Base-by-base conservation (phyloP, 2,797 vertebrate species). In the Aldrovandia affinis region DNA sequence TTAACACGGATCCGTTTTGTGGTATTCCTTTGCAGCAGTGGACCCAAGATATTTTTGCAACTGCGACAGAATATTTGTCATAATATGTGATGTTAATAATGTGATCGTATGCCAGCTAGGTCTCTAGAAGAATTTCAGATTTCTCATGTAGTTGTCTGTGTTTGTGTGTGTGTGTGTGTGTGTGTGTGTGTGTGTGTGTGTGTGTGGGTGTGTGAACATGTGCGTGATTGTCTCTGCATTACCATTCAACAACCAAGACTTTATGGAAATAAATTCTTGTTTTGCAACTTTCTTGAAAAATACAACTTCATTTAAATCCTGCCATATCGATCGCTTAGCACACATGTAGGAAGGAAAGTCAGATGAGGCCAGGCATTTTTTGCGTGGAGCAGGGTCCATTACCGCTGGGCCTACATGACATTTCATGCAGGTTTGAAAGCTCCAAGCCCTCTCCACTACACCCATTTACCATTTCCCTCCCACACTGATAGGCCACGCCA, bases 361-460 rank as follows among this genome's bases (percentile, higher is more conserved):
- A 63, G 61, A 63, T 2, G n/a, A 63, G 10, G 61, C n/a, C 61
- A 30, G 9, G 61, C 33, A 0, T 0, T 1, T 36, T 33, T 36
- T 39, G 10, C 18, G 12, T 14, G 4, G 65, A 70, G 30, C 63
- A 15, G 89, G 92, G 92, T 86, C 90, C 89, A 89, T 86, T 90
- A 83, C 87, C 86, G 87, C 39, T 42, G 89, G 89, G 91, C 92
- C 89, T 89, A 89, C 84, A 87, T 36, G 14, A 84, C 54, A 86
- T 91, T 57, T 54, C 52, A 0, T 30, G 61, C 25, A 61, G 28
- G 61, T 65, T 30, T 30, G 25, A 30, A 9, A 9, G 28, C 61
- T 65, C 25, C 6, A 65, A 30, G 9, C 39, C 70, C 33, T 18
- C 65, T 18, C 1, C 28, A 2, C 36, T 44, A 15, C 39, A 18